phyloP scores from a whole-genome alignment of 2,113 vertebrate genomes.

The Apistogramma diplotaenia region DNA sequence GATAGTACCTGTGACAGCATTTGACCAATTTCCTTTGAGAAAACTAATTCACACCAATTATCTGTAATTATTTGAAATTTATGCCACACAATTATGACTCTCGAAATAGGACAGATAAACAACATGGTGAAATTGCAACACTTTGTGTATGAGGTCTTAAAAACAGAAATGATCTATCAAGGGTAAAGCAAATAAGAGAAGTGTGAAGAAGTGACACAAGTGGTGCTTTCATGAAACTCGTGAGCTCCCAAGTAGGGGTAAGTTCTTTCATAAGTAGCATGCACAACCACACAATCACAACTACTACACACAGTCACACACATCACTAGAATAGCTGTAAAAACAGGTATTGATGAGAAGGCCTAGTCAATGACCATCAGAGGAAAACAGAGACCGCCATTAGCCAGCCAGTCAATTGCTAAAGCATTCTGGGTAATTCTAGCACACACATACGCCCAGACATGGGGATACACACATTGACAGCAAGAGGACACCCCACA shows the following conservation, averaged over 20 bases:
- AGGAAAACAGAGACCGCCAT: conserved; percentile 81
- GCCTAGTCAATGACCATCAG: conserved; percentile 81
- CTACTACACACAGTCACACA: conserved; percentile 12
- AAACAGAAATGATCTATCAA: not conserved
- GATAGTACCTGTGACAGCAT: not conserved
- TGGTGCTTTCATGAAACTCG: not conserved
- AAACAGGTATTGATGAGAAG: conserved; percentile 76
- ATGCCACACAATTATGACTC: not conserved
- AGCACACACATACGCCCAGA: conserved; percentile 70
- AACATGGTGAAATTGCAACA: not conserved
- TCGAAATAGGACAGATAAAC: not conserved
- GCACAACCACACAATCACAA: conserved; percentile 9
- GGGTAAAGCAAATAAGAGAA: not conserved
- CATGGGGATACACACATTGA: conserved; percentile 77
- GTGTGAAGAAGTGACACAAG: not conserved
- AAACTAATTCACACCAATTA: not conserved
- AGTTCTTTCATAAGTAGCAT: not conserved
- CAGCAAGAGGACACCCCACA: conserved; percentile 78
- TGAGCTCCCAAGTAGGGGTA: not conserved
- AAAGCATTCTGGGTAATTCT: conserved; percentile 80
- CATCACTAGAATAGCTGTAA: conserved; percentile 58
- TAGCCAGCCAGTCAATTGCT: conserved; percentile 81
- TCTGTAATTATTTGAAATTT: not conserved
- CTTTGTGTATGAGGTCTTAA: not conserved
- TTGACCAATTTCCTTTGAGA: not conserved